Conservation (phyloP, 1,140 invertebrate genomes). For the Trissolcus basalis region DNA sequence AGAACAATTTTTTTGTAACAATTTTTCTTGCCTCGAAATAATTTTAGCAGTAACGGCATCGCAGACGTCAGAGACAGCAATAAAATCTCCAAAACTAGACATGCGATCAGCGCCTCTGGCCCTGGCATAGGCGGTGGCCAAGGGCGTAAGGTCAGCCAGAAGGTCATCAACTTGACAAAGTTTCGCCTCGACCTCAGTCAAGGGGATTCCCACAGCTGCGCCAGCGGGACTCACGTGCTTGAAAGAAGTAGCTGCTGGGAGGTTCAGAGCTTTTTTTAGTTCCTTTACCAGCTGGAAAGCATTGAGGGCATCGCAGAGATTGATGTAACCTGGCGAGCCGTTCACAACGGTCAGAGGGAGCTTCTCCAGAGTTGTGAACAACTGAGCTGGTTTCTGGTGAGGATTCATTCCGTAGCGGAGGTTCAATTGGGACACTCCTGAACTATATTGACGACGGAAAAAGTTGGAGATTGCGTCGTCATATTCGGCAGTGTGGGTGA, state of each 20-base stretch:
- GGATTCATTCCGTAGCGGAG: conserved; percentile 98
- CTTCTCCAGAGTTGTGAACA: conserved; percentile 88
- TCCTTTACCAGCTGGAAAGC: conserved; percentile 97
- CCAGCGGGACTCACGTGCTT: conserved; percentile 98
- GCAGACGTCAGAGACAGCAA: conserved; percentile 94
- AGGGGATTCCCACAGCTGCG: conserved; percentile 90
- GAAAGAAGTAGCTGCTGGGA: conserved; percentile 97
- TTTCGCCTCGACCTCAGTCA: conserved; percentile 85
- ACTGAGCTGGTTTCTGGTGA: conserved; percentile 96
- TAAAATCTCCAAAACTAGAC: conserved; percentile 99
- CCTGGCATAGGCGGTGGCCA: conserved; percentile 96
- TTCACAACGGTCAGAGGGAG: conserved; percentile 94
- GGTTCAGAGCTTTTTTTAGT: conserved; percentile 84
- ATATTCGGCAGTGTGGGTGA: conserved; percentile 96
- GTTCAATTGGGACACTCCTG: conserved; percentile 86
- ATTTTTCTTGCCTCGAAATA: conserved; percentile 77
- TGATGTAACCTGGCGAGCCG: conserved; percentile 97
- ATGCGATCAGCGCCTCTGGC: conserved; percentile 98
- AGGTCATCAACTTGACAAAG: conserved; percentile 96
- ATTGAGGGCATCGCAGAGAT: conserved; percentile 97
- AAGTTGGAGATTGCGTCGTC: conserved; percentile 96
- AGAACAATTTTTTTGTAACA: not conserved
- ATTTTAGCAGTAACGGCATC: conserved; percentile 89
- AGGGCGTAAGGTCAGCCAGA: conserved; percentile 83
- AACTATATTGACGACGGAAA: conserved; percentile 92